Evolutionary conservation across 2,113 vertebrate genomes (phyloP).

Genomic region (Perognathus longimembris): DNA sequence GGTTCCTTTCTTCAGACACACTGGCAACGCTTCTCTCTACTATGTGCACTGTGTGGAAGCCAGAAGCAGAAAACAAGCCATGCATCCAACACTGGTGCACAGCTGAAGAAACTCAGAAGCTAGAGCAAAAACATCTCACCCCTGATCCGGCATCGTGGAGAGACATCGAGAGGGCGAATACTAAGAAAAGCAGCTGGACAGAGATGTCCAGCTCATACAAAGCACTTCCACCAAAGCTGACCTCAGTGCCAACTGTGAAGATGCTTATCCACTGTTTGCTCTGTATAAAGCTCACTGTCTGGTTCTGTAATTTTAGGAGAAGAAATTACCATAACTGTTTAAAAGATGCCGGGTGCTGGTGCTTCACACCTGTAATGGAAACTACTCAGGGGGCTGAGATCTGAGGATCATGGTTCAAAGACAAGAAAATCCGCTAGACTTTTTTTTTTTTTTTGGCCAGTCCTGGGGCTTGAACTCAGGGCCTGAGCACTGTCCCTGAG

Average conservation of each 20-base stretch:
- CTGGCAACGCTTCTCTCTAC: background rate
- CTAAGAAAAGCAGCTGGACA: background rate
- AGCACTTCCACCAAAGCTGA: background rate
- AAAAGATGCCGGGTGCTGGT: no score
- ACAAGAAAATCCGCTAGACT: no score
- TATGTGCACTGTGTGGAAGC: background rate
- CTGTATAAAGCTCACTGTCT: background rate
- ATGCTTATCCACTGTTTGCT: background rate
- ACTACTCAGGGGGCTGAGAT: no score
- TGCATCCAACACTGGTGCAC: background rate
- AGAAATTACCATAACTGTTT: background rate
- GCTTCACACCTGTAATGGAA: no score
- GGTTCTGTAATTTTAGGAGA: background rate
- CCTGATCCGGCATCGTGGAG: rapidly evolving
- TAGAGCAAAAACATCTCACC: rapidly evolving
- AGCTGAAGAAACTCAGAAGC: background rate
- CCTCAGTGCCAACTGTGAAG: background rate
- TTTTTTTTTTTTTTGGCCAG: no score
- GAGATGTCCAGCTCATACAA: rapidly evolving
- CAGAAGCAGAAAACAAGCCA: background rate
- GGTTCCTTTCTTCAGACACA: background rate
- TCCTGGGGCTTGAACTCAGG: no score
- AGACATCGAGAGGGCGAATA: rapidly evolving
- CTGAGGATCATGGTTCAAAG: no score
- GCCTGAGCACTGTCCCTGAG: no score